These are phyloP conservation scores for Tamias sibiricus DNA, from an alignment of 2,113 vertebrate species.

Conservation along the genomic window DNA sequence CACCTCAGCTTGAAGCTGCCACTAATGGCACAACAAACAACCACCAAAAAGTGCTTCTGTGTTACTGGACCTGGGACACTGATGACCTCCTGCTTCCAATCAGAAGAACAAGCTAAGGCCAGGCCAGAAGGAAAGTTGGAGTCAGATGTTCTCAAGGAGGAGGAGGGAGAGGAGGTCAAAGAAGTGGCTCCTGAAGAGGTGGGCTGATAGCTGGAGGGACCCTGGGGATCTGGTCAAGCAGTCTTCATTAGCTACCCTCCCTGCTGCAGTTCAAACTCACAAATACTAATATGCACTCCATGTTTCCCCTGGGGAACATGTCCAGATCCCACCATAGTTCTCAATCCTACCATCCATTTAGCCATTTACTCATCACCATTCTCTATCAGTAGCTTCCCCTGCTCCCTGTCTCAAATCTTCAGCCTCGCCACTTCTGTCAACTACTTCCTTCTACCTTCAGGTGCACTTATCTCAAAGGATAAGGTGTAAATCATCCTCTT, in stretches of 20 bases:
- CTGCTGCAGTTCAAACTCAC: not conserved
- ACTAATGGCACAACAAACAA: conserved; percentile 33
- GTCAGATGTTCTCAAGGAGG: not conserved
- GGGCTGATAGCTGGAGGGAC: not conserved
- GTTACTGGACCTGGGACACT: not conserved
- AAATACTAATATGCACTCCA: not conserved
- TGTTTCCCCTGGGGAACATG: not conserved
- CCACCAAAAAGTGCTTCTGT: not conserved
- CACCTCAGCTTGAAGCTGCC: conserved; percentile 30
- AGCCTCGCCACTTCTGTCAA: not conserved
- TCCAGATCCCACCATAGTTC: not conserved
- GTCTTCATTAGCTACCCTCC: not conserved
- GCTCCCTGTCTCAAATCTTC: not conserved
- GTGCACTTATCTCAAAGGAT: not conserved
- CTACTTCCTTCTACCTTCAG: not conserved
- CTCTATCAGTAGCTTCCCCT: not conserved
- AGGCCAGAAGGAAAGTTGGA: not conserved
- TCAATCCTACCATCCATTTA: not conserved
- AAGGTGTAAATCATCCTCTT: not conserved
- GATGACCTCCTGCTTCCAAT: conserved; percentile 50
- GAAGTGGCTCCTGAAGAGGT: not conserved
- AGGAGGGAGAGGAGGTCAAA: conserved; percentile 54
- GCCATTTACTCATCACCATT: not conserved
- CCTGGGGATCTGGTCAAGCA: not conserved
- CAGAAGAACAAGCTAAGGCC: conserved; percentile 43